These are phyloP conservation scores for Teinopalpus imperialis DNA, from an alignment of 2,888 invertebrate genomes.

Conservation along the genomic window DNA sequence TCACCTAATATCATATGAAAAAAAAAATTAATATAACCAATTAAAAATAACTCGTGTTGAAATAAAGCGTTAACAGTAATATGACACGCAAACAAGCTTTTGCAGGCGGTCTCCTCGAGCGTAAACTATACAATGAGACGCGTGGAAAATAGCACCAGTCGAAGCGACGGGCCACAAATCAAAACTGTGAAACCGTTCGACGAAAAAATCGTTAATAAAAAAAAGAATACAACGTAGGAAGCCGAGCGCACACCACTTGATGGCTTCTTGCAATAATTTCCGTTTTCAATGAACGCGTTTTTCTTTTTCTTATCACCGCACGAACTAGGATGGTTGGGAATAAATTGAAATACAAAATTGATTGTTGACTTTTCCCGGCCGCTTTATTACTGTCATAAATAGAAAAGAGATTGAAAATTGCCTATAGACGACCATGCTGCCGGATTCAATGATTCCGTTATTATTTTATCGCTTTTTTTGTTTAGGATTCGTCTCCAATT, in stretches of 20 bases:
- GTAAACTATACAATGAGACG: constrained; percentile 64
- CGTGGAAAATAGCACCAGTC: constrained; percentile 62
- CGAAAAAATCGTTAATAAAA: constrained; percentile 50
- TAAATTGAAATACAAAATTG: constrained; percentile 83
- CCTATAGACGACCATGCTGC: constrained; percentile 56
- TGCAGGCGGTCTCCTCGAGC: constrained; percentile 46
- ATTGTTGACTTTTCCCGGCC: constrained; percentile 80
- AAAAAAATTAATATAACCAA: no score
- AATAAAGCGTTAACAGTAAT: constrained; percentile 47
- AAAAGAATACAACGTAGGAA: constrained; percentile 55
- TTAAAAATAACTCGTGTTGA: constrained; percentile 26
- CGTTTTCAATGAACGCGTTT: constrained; percentile 79
- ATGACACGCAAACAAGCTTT: constrained; percentile 49
- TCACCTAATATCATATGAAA: no score
- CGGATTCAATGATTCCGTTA: constrained; percentile 58
- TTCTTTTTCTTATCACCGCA: constrained; percentile 80
- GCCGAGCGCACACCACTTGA: constrained; percentile 71
- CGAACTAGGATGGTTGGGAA: constrained; percentile 80
- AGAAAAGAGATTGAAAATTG: constrained; percentile 79
- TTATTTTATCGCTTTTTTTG: constrained; percentile 47
- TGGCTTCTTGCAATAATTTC: constrained; percentile 82
- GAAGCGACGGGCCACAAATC: constrained; percentile 65
- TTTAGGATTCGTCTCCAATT: constrained; percentile 38
- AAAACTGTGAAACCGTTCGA: constrained; percentile 58
- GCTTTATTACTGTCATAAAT: constrained; percentile 82